Conservation (phyloP, 2,113 vertebrate species). For the Leptosomus discolor region DNA sequence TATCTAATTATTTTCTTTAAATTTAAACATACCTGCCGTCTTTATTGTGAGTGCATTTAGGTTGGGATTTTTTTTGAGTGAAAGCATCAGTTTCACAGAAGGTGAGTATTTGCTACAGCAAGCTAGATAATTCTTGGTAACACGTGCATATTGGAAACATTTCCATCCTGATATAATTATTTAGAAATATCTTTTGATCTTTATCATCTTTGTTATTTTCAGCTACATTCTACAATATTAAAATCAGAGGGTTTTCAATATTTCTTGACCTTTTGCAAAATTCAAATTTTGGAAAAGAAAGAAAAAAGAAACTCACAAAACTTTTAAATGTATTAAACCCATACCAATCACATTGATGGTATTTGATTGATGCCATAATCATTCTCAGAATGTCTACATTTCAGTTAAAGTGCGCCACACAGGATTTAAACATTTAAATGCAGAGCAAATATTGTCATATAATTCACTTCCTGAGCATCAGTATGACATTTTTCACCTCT, state of each 20-base stretch:
- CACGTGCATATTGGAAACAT: not conserved
- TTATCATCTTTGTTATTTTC: not conserved
- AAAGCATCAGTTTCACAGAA: not conserved
- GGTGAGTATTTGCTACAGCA: not conserved
- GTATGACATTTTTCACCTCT: conserved; percentile 25
- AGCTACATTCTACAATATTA: not conserved
- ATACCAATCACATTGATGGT: not conserved
- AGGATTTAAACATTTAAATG: conserved; percentile 30
- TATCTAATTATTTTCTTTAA: not conserved
- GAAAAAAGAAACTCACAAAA: not conserved
- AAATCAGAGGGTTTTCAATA: not conserved
- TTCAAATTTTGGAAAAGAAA: not conserved
- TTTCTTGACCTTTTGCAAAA: not conserved
- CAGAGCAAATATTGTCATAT: not conserved
- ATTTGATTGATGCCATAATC: not conserved
- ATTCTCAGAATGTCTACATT: not conserved
- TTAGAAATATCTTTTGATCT: not conserved
- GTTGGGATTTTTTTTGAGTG: not conserved
- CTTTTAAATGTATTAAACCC: not conserved
- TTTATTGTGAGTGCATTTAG: not conserved
- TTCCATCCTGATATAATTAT: not conserved
- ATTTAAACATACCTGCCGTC: not conserved
- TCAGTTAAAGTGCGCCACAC: not conserved
- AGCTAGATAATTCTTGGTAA: not conserved
- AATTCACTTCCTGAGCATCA: not conserved